A percentile compares a stretch with the other conserved stretches of the same genome.
Evolutionary conservation across 2,113 vertebrate genomes (phyloP).

Genomic region (Peromyscus maniculatus): DNA sequence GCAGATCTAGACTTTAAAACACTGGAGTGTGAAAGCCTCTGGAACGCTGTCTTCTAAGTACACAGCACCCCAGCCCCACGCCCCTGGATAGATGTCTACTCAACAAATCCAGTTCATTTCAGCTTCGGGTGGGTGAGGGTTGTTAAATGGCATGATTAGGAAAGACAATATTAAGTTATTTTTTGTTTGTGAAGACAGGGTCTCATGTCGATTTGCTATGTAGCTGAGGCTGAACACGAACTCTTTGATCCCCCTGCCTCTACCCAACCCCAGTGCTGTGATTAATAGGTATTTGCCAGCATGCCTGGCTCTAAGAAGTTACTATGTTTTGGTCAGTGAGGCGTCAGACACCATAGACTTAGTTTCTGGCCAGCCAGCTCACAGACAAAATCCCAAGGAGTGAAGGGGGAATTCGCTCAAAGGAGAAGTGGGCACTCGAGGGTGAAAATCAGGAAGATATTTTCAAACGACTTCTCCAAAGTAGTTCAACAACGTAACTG

Average conservation of each 20-base stretch:
- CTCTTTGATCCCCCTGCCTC: neutral
- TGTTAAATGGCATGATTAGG: neutral
- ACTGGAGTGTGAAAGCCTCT: neutral
- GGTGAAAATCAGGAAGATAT: slow-evolving; percentile 70
- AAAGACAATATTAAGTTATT: neutral
- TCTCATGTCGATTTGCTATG: neutral
- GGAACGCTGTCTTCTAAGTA: slow-evolving; percentile 6
- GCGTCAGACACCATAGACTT: slow-evolving; percentile 8
- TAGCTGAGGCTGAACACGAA: neutral
- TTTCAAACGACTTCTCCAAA: slow-evolving; percentile 75
- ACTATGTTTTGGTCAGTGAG: slow-evolving; percentile 28
- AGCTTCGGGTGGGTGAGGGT: neutral
- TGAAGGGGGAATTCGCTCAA: slow-evolving; percentile 72
- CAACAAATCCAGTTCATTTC: slow-evolving; percentile 39
- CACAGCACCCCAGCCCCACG: neutral
- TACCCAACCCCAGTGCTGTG: neutral
- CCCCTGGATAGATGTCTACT: neutral
- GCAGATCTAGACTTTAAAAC: slow-evolving; percentile 12
- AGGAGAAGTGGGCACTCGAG: slow-evolving; percentile 72
- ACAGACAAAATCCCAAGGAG: slow-evolving; percentile 50
- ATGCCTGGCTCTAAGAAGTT: neutral
- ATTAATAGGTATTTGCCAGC: neutral
- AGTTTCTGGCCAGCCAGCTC: neutral
- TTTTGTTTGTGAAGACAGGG: neutral
- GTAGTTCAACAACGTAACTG: slow-evolving; percentile 18